Evolutionary conservation across 2,888 invertebrate species (phyloP).

Genomic region (Drosophila eohydei): DNA sequence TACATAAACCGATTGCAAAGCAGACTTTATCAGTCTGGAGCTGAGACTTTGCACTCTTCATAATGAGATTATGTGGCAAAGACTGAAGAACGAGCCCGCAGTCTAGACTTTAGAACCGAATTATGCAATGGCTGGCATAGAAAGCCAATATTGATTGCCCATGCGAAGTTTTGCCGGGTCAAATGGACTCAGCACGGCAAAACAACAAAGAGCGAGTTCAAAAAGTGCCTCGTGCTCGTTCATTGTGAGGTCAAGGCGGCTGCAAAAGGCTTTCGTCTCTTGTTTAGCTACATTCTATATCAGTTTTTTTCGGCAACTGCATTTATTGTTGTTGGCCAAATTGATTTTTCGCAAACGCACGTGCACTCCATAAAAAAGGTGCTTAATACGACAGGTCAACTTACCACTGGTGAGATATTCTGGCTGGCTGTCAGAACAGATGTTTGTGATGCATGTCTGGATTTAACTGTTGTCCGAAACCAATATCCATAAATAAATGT

Average conservation of each 20-base stretch:
- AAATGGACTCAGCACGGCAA: constrained; percentile 4
- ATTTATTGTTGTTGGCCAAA: constrained; percentile 23
- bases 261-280: constrained; percentile 4
- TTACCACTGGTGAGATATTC: constrained; percentile 43
- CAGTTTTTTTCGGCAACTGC: constrained; percentile 29
- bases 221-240: constrained; percentile 20
- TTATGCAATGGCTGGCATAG: constrained; percentile 51
- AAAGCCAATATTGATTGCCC: constrained; percentile 33
- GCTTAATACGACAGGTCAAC: constrained; percentile 11
- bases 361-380: constrained; percentile 28
- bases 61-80: constrained; percentile 48
- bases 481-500: constrained; percentile 61
- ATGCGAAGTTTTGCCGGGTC: constrained; percentile 33
- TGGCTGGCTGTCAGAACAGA: constrained; percentile 30
- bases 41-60: constrained; percentile 51
- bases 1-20: constrained; percentile 2
- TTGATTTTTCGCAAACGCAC: constrained; percentile 58
- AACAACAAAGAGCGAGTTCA: constrained; percentile 5
- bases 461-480: constrained; percentile 28
- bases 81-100: constrained; percentile 23
- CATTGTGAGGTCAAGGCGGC: constrained; percentile 48
- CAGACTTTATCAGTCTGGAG: constrained; percentile 43
- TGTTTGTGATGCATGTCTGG: constrained; percentile 23
- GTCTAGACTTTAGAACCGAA: constrained; percentile 35
- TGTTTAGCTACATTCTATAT: constrained; percentile 8